Evolutionary conservation across 2,797 vertebrate species (phyloP), one percentile per base, ranked within the genome.

Genomic region (Taeniopygia guttata): DNA sequence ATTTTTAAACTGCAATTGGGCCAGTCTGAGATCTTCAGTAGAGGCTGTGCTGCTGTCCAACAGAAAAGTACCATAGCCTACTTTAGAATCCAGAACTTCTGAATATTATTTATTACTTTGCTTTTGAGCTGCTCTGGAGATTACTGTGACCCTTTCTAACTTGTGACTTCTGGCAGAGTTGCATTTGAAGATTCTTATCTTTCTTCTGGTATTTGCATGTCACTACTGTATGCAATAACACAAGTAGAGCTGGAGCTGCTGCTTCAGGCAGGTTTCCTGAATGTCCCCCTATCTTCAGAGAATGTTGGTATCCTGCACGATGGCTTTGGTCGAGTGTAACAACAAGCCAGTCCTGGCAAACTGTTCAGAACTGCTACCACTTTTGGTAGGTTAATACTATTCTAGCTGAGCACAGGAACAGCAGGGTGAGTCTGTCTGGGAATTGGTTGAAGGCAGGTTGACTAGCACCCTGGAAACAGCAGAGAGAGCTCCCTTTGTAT

Each of bases 81-180:
- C 36, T 89, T 67, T 40, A 77, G 19, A 36, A 76, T 85, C 21
- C 52, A 64, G 45, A 89, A 54, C 27, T 52, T 74, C 36, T 59
- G 26, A 76, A 19, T 56, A 29, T 68, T 63, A 66, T 60, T 73
- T 82, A 59, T 62, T 58, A 17, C 34, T 89, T 90, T 64, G 43
- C 42, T 92, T 84, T 91, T 63, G 21, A 73, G 17, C 58, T 68
- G 56, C 45, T 80, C 60, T 87, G 67, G 63, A 90, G 89, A 38
- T 55, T 2, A 43, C 54, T 60, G 52, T 32, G 36, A 32, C n/a
- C 13, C 18, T 52, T 83, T 27, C 36, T 15, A 68, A 7, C 58
- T 80, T 88, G 49, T 78, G 76, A 79, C 55, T 91, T 84, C 62
- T 59, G 59, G 16, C 26, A 48, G 62, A 75, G 36, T n/a, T 48